Base-by-base conservation (phyloP, 1,140 invertebrate genomes). In the Orchesella cincta region DNA sequence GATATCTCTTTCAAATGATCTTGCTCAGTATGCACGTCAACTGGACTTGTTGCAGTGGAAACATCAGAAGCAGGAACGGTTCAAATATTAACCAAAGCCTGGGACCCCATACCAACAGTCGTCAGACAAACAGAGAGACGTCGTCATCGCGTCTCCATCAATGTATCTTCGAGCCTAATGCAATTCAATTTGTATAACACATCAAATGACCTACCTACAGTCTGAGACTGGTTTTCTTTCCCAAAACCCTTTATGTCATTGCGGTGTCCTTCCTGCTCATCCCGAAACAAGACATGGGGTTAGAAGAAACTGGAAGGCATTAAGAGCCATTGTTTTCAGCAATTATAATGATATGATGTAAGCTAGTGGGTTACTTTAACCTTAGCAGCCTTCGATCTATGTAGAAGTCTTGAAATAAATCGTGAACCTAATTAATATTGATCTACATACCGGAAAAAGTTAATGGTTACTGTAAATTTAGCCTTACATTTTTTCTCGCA, bases 81-180 rank as follows among this genome's bases (percentile, higher is more conserved):
- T 57, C n/a, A 18, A 57, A 12, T 12, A 57, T 57, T 57, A 26
- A 57, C 54, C 18, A 46, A 46, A 23, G 26, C 12, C 54, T 57
- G 54, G n/a, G 62, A 31, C 62, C 62, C 62, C 62, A 67, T 67
- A 67, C 62, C 31, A 67, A 67, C 62, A 67, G 62, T 67, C 62
- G 62, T 67, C 62, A 67, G 62, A 67, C 62, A 67, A 67, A 67
- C 62, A 67, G 62, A 67, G 62, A 31, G 62, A 64, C 71, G 76
- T 76, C 79, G 79, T 80, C 79, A 80, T 80, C 79, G 76, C 67
- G 79, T 78, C 79, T 80, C 79, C 79, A 80, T 80, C 79, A 78
- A 74, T 54, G 51, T 51, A 18, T 31, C 35, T 2, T 31, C 23
- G 46, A 16, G n/a, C 29, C 46, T 26, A 73, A 51, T 67, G 62